A percentile compares a stretch with the other conserved stretches of the same genome.
Evolutionary conservation across 2,797 vertebrate genomes (phyloP).

Genomic region (Hydrolagus colliei): DNA sequence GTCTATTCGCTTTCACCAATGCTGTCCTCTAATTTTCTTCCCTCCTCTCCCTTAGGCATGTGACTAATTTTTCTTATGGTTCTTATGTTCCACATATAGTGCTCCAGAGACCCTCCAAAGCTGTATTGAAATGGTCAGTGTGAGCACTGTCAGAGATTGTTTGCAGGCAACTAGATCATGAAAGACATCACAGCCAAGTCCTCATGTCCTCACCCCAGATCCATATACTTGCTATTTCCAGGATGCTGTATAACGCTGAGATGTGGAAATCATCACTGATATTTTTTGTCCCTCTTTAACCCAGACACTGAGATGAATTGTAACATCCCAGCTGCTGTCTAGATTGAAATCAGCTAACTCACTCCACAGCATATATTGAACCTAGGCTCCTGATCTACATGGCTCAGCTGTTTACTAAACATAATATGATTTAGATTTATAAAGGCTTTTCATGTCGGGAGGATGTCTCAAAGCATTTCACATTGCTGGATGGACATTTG

Average conservation of each 20-base stretch:
- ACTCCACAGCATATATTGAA: neutral
- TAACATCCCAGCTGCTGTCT: neutral
- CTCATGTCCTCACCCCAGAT: neutral
- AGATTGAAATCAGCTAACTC: neutral
- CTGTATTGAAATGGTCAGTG: too few species aligned
- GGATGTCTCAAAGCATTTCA: neutral
- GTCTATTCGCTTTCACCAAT: too few species aligned
- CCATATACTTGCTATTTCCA: neutral
- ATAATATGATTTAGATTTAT: neutral
- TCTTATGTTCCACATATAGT: too few species aligned
- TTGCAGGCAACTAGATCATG: neutral
- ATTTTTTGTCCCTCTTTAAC: neutral
- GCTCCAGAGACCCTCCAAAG: too few species aligned
- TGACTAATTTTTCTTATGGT: too few species aligned
- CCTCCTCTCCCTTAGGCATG: too few species aligned
- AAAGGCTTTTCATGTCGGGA: neutral
- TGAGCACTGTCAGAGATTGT: neutral
- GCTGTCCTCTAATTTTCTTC: too few species aligned
- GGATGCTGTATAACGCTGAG: neutral
- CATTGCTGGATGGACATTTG: too few species aligned
- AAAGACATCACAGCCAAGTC: neutral
- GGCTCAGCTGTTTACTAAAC: neutral
- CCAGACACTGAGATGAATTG: neutral
- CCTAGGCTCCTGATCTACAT: neutral
- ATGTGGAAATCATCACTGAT: neutral